Base-by-base conservation (phyloP, 2,888 invertebrate species). In the Apocheima hispidaria region DNA sequence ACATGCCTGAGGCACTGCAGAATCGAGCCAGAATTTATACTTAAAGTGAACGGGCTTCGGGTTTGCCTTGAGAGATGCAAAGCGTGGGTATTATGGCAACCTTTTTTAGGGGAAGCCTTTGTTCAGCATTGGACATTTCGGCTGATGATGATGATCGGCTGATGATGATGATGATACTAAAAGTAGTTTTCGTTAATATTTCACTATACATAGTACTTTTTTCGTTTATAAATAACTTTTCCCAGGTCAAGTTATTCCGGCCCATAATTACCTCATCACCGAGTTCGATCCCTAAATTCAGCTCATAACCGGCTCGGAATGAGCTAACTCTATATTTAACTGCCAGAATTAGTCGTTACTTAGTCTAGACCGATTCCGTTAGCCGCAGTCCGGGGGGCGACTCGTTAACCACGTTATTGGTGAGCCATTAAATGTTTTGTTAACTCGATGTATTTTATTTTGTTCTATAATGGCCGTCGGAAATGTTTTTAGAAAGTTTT, bases 281-380 rank as follows among this genome's bases (percentile, higher is more conserved):
- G 12, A 21, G 21, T 21, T 41, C 0, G 18, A 5, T 6, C 0
- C 5, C n/a, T 41, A 26, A 26, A 44, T 3, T 4, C 12, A 9
- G 16, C 14, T 46, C 38, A 44, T 44, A 50, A 50, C 50, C 26
- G 7, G 26, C 33, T 4, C 14, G 7, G 41, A 40, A 33, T 23
- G 18, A 48, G 18, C 48, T 60, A 53, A 53, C 49, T 33, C 20
- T 14, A 35, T 20, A 48, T 53, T 53, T 60, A 28, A 60, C 26
- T 20, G 33, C 48, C 12, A 52, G 40, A 38, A 48, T 59, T 41
- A 41, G 59, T 60, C 59, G 59, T 60, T 49, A 60, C 23, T 5
- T 5, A 48, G 59, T 60, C 60, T 60, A 60, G 60, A 60, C 60
- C 41, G 48, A 35, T 40, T 18, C 43, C 23, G 36, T 26, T 20